Evolutionary conservation across 2,888 invertebrate genomes (phyloP), one percentile per base, ranked within the genome.

Genomic region (Cylloceria caligata): DNA sequence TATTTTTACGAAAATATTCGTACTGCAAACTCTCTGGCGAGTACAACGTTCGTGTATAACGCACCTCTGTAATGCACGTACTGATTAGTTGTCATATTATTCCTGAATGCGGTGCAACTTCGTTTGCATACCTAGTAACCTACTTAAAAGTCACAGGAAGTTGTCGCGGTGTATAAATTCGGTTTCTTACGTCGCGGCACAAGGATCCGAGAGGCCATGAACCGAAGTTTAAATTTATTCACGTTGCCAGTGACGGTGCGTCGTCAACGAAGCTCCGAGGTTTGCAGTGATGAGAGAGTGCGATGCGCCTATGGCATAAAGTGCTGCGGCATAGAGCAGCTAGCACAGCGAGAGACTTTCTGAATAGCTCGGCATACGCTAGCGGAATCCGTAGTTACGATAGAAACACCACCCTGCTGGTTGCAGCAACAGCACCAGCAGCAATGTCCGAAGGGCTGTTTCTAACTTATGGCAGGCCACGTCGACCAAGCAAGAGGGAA

Each of bases 401-500:
- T 36, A 65, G 16, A 45, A 45, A 30, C 45, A 67, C 57, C 55
- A 45, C 65, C 30, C 65, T 9, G 77, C 30, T 47, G 34, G 62
- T 19, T 39, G 49, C 67, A 65, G 16, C n/a, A 36, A 19, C 55
- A 75, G 49, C 68, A 49, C 36, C 47, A 49, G 45, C 65, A 55
- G 52, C 34, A 30, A 69, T 77, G 78, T 81, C 78, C 78, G 73
- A 78, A 64, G 57, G 71, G 62, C 57, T 65, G 65, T 64, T 49
- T 64, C 57, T 60, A 84, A 86, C 85, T 85, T 86, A 84, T 79
- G 82, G 83, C 83, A 75, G 84, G 83, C 81, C 34, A 60, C 84
- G 84, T 84, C 85, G 84, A 83, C 84, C 64, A 76, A 82, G 64
- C 47, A 74, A 71, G 85, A 85, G 85, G 84, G 84, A 84, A 86